Evolutionary conservation across 2,888 invertebrate species (phyloP).

Genomic region (Brenthis daphne): DNA sequence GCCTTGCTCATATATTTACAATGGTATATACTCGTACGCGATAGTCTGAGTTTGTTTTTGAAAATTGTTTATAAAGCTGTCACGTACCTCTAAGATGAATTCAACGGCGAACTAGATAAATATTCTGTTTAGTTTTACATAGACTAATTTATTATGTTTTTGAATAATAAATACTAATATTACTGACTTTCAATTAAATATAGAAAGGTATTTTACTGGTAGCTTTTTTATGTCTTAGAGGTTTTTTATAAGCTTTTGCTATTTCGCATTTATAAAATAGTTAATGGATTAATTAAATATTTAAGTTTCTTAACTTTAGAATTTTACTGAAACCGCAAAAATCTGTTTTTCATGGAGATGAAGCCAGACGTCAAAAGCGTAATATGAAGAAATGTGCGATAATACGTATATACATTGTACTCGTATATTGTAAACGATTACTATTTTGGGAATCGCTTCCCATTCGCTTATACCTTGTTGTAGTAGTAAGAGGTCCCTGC

Average conservation of each 20-base stretch:
- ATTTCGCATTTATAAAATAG: no score
- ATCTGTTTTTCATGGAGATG: background rate
- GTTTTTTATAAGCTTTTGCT: background rate
- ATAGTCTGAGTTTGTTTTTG: background rate
- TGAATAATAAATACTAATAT: background rate
- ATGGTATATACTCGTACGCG: background rate
- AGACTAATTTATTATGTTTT: background rate
- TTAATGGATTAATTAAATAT: no score
- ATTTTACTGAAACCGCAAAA: background rate
- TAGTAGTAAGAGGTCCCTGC: no score
- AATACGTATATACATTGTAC: background rate
- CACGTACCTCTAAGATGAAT: constrained; percentile 1
- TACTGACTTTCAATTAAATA: no score
- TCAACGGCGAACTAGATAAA: background rate
- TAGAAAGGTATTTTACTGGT: no score
- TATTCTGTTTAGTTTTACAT: background rate
- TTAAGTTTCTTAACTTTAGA: no score
- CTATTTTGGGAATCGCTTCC: background rate
- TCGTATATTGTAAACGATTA: no score
- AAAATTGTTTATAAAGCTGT: constrained; percentile 5
- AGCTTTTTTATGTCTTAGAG: no score
- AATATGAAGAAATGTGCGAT: background rate
- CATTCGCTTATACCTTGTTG: background rate
- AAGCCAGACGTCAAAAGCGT: background rate
- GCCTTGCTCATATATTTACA: background rate